These are phyloP conservation scores for Spicauda simplicius DNA, from an alignment of 2,888 invertebrate genomes.

Conservation along the genomic window DNA sequence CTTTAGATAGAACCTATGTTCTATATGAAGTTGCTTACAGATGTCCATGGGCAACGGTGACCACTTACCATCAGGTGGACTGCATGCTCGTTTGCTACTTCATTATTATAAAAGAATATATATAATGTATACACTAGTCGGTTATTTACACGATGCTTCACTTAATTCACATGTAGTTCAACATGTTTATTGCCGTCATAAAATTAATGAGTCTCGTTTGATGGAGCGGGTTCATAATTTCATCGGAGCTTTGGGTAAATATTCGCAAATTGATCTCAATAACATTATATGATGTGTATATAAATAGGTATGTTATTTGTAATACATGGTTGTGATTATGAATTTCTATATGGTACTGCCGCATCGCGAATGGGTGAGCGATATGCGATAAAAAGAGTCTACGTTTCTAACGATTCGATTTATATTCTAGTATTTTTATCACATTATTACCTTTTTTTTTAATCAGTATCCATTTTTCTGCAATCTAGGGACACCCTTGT, in stretches of 20 bases:
- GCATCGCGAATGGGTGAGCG: neutral
- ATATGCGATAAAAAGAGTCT: neutral
- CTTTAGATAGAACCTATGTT: no score
- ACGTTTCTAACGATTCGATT: no score
- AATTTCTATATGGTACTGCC: neutral
- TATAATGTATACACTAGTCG: neutral
- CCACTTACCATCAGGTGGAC: no score
- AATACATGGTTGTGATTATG: neutral
- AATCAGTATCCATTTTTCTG: no score
- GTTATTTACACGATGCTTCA: conserved; percentile 1
- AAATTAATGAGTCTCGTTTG: conserved; percentile 58
- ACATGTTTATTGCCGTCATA: conserved; percentile 59
- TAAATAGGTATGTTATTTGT: neutral
- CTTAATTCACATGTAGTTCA: conserved; percentile 49
- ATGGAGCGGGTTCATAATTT: conserved; percentile 44
- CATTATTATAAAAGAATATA: no score
- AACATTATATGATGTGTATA: neutral
- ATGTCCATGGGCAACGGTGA: no score
- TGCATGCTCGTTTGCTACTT: no score
- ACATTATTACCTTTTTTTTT: no score
- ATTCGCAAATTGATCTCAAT: conserved; percentile 39
- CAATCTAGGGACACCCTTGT: no score
- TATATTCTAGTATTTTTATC: no score
- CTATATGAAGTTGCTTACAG: no score
- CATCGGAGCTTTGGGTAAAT: conserved; percentile 40